Percentiles rank a stretch among this genome's conserved stretches.
These are phyloP conservation scores for Phoxinus phoxinus DNA, from an alignment of 2,113 vertebrate species.

Conservation along the genomic window DNA sequence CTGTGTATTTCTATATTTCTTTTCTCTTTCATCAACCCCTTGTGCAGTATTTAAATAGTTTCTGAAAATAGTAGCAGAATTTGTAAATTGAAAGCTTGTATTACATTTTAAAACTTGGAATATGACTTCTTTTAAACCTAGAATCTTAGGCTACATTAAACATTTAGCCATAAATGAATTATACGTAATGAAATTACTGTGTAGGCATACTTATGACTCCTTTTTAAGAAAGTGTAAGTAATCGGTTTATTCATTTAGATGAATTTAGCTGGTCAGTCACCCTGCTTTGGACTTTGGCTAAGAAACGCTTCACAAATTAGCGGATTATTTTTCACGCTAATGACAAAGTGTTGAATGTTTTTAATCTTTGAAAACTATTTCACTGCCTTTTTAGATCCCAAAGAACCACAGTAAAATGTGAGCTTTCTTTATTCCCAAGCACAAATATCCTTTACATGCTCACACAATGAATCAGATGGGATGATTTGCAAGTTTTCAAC, in stretches of 20 bases:
- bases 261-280: background rate
- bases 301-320: background rate
- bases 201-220: background rate
- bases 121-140: background rate
- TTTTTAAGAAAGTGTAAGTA: conserved; percentile 12
- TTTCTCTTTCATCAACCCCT: background rate
- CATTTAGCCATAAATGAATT: background rate
- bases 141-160: background rate
- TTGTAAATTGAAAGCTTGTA: background rate
- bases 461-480: background rate
- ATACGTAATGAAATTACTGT: conserved; percentile 38
- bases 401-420: background rate
- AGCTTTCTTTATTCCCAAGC: background rate
- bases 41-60: background rate
- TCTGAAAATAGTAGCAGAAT: background rate
- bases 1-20: background rate
- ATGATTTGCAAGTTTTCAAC: background rate
- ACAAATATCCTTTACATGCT: background rate
- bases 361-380: background rate
- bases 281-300: background rate
- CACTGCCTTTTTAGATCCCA: background rate
- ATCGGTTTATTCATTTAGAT: conserved; percentile 19
- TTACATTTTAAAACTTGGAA: background rate
- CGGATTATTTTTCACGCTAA: background rate
- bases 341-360: background rate